Evolutionary conservation across 1,140 invertebrate species (phyloP).

Genomic region (Rhyacophila brunnea): DNA sequence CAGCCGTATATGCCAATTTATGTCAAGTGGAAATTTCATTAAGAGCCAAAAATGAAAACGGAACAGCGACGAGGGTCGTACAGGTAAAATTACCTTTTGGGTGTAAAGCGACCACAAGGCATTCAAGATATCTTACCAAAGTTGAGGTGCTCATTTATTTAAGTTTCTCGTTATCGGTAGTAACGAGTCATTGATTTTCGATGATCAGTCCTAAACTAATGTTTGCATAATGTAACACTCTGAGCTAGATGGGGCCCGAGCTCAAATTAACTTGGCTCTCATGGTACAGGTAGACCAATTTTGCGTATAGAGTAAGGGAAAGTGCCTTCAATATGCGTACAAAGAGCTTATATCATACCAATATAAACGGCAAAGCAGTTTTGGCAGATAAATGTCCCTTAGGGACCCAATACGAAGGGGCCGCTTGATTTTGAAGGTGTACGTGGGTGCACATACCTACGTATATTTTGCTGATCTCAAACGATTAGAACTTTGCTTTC

Average conservation of each 20-base stretch:
- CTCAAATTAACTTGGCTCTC: not conserved
- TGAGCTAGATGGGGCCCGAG: not conserved
- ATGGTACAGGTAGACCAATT: not conserved
- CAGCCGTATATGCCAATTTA: too few species aligned
- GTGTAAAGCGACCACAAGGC: too few species aligned
- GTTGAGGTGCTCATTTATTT: not conserved
- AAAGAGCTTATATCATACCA: not conserved
- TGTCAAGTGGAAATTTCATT: too few species aligned
- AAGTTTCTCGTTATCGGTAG: not conserved
- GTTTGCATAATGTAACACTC: conserved; percentile 1
- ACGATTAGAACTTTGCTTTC: too few species aligned
- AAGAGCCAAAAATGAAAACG: too few species aligned
- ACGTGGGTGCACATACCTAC: too few species aligned
- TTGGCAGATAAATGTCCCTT: not conserved
- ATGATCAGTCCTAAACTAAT: conserved; percentile 7
- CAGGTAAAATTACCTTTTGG: too few species aligned
- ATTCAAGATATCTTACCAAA: not conserved
- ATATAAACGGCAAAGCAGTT: not conserved
- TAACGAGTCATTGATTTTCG: conserved; percentile 3
- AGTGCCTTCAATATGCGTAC: not conserved
- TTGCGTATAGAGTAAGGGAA: not conserved
- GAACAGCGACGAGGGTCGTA: too few species aligned
- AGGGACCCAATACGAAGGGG: not conserved
- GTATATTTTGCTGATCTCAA: too few species aligned
- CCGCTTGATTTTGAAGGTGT: too few species aligned